Percentiles rank a stretch among this genome's conserved stretches.
phyloP scores from a whole-genome alignment of 1,140 invertebrate genomes.

The Cheumatopsyche charites region DNA sequence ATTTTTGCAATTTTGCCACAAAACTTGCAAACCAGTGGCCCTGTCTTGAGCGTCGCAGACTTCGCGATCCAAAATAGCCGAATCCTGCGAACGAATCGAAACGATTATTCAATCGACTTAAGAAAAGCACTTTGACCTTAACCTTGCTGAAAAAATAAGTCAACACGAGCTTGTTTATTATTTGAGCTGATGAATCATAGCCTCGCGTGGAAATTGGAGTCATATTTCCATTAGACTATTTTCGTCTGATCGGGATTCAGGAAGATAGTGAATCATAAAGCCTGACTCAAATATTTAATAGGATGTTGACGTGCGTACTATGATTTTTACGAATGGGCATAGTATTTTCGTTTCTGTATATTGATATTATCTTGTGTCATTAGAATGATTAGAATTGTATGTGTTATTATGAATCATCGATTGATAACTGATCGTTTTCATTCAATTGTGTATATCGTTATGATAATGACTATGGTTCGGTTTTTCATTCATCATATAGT shows the following conservation, averaged over 20 bases:
- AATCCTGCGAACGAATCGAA: conserved; percentile 57
- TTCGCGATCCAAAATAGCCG: conserved; percentile 56
- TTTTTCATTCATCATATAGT: too few relatives aligned
- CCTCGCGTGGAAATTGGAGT: background rate
- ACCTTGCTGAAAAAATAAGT: too few relatives aligned
- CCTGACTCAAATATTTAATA: conserved; percentile 26
- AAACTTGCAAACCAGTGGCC: conserved; percentile 54
- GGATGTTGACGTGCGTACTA: conserved; percentile 1
- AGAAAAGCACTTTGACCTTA: too few relatives aligned
- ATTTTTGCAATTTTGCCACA: conserved; percentile 56
- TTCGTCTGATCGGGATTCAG: background rate
- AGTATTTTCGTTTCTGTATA: too few relatives aligned
- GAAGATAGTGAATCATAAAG: background rate
- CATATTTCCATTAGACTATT: background rate
- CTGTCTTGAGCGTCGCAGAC: conserved; percentile 53
- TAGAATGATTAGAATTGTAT: too few relatives aligned
- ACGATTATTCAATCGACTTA: too few relatives aligned
- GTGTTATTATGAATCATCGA: too few relatives aligned
- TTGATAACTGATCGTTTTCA: too few relatives aligned
- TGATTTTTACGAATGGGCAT: too few relatives aligned
- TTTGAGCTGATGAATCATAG: background rate
- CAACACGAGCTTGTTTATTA: conserved; percentile 1
- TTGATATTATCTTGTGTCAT: too few relatives aligned
- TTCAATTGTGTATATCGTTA: too few relatives aligned
- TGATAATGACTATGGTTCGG: too few relatives aligned